Evolutionary conservation across 2,113 vertebrate genomes (phyloP).

Genomic region (Isurus oxyrinchus): DNA sequence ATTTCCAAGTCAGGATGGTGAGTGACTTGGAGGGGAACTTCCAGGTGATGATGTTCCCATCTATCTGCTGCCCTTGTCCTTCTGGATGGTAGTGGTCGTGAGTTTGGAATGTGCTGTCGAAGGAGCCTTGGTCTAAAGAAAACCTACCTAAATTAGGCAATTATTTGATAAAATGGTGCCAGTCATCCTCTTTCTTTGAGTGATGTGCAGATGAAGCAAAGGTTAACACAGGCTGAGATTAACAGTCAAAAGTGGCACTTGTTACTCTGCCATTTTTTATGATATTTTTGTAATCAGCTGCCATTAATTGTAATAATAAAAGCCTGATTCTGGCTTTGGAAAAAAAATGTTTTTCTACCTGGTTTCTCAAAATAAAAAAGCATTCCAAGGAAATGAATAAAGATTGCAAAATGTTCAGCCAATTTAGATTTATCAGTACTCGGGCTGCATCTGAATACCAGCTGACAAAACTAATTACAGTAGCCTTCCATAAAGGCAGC

Average conservation of each 20-base stretch:
- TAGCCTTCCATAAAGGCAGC: not conserved
- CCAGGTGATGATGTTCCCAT: no score
- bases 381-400: not conserved
- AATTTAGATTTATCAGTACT: not conserved
- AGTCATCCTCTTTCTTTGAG: not conserved
- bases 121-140: not conserved
- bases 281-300: not conserved
- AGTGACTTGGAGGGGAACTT: no score
- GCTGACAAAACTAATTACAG: constrained; percentile 26
- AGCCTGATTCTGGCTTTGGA: not conserved
- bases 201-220: not conserved
- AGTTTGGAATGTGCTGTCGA: no score
- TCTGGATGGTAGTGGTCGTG: no score
- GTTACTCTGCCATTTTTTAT: not conserved
- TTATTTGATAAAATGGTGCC: not conserved
- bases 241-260: not conserved
- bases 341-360: not conserved
- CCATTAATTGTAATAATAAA: not conserved
- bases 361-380: not conserved
- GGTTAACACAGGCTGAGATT: not conserved
- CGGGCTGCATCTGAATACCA: not conserved
- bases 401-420: not conserved
- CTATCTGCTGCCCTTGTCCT: no score
- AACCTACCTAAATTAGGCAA: not conserved
- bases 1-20: no score